Evolutionary conservation across 2,797 vertebrate species (phyloP).

Genomic region (Muscicapa comitata): DNA sequence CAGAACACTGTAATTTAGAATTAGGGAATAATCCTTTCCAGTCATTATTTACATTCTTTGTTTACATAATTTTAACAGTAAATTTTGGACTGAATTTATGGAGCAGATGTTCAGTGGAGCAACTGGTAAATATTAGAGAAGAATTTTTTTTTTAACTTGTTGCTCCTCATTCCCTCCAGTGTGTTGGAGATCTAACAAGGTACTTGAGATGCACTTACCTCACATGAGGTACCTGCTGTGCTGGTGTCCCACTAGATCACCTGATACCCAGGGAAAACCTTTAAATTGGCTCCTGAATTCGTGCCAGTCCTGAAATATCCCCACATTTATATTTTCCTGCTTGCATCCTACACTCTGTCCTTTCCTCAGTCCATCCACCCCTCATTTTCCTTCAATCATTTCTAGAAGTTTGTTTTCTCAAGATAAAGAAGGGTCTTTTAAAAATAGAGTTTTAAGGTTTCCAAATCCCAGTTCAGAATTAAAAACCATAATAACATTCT

Average conservation of each 20-base stretch:
- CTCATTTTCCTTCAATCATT: not conserved
- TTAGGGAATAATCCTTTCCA: not conserved
- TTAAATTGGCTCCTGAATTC: not conserved
- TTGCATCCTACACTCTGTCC: not conserved
- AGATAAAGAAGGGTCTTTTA: not conserved
- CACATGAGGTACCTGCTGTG: not conserved
- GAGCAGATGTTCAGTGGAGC: not conserved
- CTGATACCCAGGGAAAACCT: not conserved
- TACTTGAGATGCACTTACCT: not conserved
- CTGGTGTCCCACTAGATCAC: not conserved
- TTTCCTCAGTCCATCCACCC: accelerated
- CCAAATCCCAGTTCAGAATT: not conserved
- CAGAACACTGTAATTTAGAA: not conserved
- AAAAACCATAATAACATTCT: not conserved
- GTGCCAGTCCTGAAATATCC: not conserved
- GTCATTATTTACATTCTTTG: not conserved
- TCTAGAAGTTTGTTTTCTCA: not conserved
- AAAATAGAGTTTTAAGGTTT: not conserved
- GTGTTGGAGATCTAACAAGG: not conserved
- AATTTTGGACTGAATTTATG: not conserved
- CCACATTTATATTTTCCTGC: not conserved
- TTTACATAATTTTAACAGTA: not conserved
- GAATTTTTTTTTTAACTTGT: not conserved
- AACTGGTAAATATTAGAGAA: not conserved
- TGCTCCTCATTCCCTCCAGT: not conserved